A percentile compares a stretch with the other conserved stretches of the same genome.
Conservation (phyloP, 2,888 invertebrate species). For the Camptogramma bilineatum region DNA sequence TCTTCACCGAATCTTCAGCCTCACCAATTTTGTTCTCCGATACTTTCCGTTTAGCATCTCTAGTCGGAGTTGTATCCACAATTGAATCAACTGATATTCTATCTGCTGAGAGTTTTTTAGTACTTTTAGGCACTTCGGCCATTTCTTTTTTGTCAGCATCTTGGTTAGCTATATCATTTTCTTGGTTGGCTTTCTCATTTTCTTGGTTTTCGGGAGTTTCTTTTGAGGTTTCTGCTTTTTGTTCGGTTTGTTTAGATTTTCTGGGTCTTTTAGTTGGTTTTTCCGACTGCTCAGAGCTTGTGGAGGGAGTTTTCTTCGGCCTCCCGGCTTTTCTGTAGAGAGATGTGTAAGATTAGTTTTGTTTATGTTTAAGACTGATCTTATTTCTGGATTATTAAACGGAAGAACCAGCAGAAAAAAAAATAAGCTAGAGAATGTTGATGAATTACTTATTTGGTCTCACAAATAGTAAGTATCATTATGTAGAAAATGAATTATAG, state of each 20-base stretch:
- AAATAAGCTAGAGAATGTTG: too few species aligned
- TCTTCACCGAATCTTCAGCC: not conserved
- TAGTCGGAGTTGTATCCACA: not conserved
- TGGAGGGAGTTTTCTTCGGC: constrained; percentile 24
- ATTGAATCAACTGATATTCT: not conserved
- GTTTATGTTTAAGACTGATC: not conserved
- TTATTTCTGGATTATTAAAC: too few species aligned
- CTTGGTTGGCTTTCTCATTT: not conserved
- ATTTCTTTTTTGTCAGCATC: constrained; percentile 6
- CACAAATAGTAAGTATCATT: too few species aligned
- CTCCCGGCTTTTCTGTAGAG: constrained; percentile 21
- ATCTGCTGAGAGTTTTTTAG: not conserved
- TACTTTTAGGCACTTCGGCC: not conserved
- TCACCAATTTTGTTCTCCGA: constrained; percentile 3
- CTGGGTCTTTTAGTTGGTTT: constrained; percentile 17
- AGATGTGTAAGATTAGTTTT: not conserved
- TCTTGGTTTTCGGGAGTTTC: not conserved
- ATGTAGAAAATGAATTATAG: too few species aligned
- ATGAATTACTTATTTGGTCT: too few species aligned
- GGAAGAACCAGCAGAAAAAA: too few species aligned
- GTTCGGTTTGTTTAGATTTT: constrained; percentile 7
- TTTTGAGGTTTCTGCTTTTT: not conserved
- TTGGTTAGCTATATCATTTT: too few species aligned
- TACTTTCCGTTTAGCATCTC: not conserved
- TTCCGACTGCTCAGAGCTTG: constrained; percentile 24